Evolutionary conservation across 2,888 invertebrate species (phyloP).

Genomic region (Deroplatys truncata): DNA sequence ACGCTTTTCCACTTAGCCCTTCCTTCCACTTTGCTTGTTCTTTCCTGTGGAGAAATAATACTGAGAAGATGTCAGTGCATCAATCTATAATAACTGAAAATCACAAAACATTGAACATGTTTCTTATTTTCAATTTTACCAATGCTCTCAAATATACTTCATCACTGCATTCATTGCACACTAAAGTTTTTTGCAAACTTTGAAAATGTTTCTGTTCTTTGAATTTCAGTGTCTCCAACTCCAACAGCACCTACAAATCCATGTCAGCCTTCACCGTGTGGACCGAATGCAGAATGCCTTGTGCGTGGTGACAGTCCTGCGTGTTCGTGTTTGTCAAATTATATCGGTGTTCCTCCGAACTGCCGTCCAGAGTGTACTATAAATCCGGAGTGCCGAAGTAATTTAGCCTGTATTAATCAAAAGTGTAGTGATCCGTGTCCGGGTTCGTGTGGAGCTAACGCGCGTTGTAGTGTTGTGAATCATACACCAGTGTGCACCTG

Average conservation of each 20-base stretch:
- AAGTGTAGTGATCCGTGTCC: slow-evolving; percentile 71
- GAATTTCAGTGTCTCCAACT: slow-evolving; percentile 31
- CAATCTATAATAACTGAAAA: no score
- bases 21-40: no score
- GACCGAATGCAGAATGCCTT: slow-evolving; percentile 76
- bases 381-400: slow-evolving; percentile 66
- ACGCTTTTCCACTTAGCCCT: no score
- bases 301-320: slow-evolving; percentile 61
- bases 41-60: no score
- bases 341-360: slow-evolving; percentile 38
- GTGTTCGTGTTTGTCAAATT: slow-evolving; percentile 34
- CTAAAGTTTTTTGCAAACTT: neutral
- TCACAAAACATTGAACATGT: no score
- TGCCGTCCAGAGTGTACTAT: slow-evolving; percentile 73
- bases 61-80: no score
- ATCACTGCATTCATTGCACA: neutral
- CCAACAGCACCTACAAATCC: slow-evolving; percentile 34
- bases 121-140: no score
- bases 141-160: no score
- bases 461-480: slow-evolving; percentile 67
- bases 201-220: neutral
- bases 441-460: slow-evolving; percentile 68
- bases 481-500: slow-evolving; percentile 74
- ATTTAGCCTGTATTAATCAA: slow-evolving; percentile 65
- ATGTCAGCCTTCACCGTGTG: slow-evolving; percentile 55